phyloP scores from a whole-genome alignment of 1,140 invertebrate species.

The Stegodyphus dumicola region DNA sequence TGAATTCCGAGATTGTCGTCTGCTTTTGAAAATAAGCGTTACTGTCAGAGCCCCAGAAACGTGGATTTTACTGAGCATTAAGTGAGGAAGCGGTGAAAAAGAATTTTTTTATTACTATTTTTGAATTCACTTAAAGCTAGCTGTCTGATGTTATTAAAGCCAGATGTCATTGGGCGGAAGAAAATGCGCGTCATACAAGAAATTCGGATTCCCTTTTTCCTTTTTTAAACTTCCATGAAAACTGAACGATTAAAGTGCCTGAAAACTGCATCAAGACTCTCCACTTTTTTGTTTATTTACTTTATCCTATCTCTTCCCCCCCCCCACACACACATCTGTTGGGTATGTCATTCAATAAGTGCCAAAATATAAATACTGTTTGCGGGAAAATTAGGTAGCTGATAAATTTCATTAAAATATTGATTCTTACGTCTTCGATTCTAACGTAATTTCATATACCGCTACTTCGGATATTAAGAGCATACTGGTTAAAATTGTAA shows the following conservation, averaged over 20 bases:
- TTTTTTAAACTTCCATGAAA: constrained; percentile 11
- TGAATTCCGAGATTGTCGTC: constrained; percentile 26
- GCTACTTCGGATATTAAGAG: too few species aligned
- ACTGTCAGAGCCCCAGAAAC: constrained; percentile 47
- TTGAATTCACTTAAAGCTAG: constrained; percentile 43
- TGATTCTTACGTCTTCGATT: too few species aligned
- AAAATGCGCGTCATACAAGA: constrained; percentile 57
- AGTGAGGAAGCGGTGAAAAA: constrained; percentile 35
- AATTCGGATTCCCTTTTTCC: constrained; percentile 46
- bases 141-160: constrained; percentile 60
- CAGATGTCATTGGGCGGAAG: constrained; percentile 59
- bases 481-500: too few species aligned
- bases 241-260: constrained; percentile 44
- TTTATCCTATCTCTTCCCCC: background rate
- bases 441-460: too few species aligned
- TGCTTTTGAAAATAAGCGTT: constrained; percentile 48
- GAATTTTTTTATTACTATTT: constrained; percentile 23
- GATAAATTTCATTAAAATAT: too few species aligned
- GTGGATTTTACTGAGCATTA: constrained; percentile 27
- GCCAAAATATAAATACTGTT: too few species aligned
- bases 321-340: background rate
- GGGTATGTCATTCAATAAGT: too few species aligned
- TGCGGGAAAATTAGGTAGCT: too few species aligned
- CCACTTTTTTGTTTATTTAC: constrained; percentile 10
- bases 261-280: constrained; percentile 13